Evolutionary conservation across 2,113 vertebrate genomes (phyloP), one percentile per base, ranked within the genome.

Genomic region (Bungarus multicinctus): DNA sequence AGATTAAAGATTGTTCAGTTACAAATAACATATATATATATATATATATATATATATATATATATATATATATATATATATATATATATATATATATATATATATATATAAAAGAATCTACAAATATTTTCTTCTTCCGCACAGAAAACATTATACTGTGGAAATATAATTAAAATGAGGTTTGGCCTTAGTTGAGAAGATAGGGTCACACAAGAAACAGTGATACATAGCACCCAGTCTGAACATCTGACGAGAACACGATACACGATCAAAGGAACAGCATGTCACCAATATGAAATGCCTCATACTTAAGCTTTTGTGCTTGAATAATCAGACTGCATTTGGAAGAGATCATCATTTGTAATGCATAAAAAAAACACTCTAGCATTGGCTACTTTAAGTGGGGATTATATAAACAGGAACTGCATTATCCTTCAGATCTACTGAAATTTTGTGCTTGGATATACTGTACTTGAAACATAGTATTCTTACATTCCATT

Each of bases 401-500:
- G 39, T 23, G 74, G 52, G 81, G 87, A 85, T 74, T 47, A 87
- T 0, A 5, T 5, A 89, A 93, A 55, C 4, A 11, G 50, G 18
- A 8, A 1, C 11, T 2, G 60, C 11, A 85, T 81, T 1, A 9
- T 53, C 45, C 23, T 2, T 20, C 47, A 64, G 27, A 27, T 30
- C 34, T 18, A n/a, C 69, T 25, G 53, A 12, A 0, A 22, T 7
- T 11, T 54, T 88, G 81, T 60, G 20, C 3, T 47, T 90, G 81
- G 39, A 2, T 2, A 1, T 0, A 3, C 6, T 47, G 1, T 0
- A 3, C 14, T 74, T 18, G 7, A 52, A 5, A 43, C 90, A 90
- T 57, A 88, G 74, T 23, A 43, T 14, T 50, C 91, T 89, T 1
- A 3, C 55, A 1, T 53, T 12, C 0, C 52, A n/a, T 2, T 90